Evolutionary conservation across 2,797 vertebrate genomes (phyloP), one percentile per base, ranked within the genome.

Genomic region (Menidia menidia): DNA sequence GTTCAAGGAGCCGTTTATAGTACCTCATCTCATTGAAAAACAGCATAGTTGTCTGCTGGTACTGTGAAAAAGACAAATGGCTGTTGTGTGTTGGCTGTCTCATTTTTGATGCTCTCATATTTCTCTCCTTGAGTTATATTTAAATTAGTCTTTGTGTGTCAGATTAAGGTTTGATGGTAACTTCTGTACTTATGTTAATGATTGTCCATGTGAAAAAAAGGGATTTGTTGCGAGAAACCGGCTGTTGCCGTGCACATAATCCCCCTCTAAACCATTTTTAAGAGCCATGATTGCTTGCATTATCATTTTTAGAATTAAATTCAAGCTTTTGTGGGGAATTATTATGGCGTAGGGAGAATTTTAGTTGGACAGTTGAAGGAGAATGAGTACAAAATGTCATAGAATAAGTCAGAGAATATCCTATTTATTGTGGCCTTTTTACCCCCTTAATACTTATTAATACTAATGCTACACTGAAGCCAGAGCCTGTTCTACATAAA

Each of bases 1-100:
- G 90, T 91, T 91, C 78, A 77, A 80, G 78, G 70, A 89, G 82
- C 79, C 87, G 87, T 88, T 91, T 91, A 89, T 90, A 90, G 84
- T 72, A 59, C 64, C 68, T 83, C 83, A 81, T 85, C 89, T 90
- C 82, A 91, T 91, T 91, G 86, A 84, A 87, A 92, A 91, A 88
- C 88, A 89, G 71, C 83, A 84, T 82, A 87, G 84, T 89, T 51
- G 16, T 74, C 70, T 66, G 72, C 2, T 4, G 63, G 57, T 64
- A 72, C 57, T 53, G 58, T 18, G 71, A 56, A 78, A 81, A 85
- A 73, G 47, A 79, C 74, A 78, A 78, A 79, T 73, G 72, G 74
- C 50, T 64, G 57, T 64, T 67, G 67, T 80, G 71, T 84, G 55
- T 42, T 44, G 45, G 75, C 67, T 76, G 53, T 62, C 18, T 61